These are phyloP conservation scores for Eurypyga helias DNA, from an alignment of 2,113 vertebrate species.

Conservation along the genomic window DNA sequence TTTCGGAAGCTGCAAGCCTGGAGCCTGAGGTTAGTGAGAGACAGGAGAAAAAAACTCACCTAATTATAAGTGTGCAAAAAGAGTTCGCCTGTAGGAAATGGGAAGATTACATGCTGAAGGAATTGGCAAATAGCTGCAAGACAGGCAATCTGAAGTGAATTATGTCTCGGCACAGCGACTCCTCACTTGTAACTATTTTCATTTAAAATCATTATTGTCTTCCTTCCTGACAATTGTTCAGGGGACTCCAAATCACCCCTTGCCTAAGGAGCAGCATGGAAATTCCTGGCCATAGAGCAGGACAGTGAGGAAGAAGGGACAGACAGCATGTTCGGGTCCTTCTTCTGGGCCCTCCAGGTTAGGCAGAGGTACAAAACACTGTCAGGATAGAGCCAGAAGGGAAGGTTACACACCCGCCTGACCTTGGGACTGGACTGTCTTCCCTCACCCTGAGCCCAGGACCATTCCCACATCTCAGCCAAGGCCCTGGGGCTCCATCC, in stretches of 20 bases:
- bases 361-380: not conserved
- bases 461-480: not conserved
- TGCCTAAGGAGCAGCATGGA: not conserved
- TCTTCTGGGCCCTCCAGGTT: not conserved
- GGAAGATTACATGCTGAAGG: conserved; percentile 51
- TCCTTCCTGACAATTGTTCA: not conserved
- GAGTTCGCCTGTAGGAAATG: conserved; percentile 36
- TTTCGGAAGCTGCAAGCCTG: conserved; percentile 52
- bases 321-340: accelerated
- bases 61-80: conserved; percentile 67
- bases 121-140: not conserved
- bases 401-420: accelerated
- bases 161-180: not conserved
- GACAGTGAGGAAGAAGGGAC: not conserved
- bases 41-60: not conserved
- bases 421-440: accelerated
- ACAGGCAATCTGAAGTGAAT: conserved; percentile 30
- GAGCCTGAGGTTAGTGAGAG: conserved; percentile 66
- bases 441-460: not conserved
- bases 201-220: not conserved
- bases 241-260: not conserved
- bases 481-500: accelerated
- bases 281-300: not conserved
- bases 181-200: not conserved
- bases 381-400: accelerated